Evolutionary conservation across 2,797 vertebrate species (phyloP), one percentile per base, ranked within the genome.

Genomic region (Anas capensis): DNA sequence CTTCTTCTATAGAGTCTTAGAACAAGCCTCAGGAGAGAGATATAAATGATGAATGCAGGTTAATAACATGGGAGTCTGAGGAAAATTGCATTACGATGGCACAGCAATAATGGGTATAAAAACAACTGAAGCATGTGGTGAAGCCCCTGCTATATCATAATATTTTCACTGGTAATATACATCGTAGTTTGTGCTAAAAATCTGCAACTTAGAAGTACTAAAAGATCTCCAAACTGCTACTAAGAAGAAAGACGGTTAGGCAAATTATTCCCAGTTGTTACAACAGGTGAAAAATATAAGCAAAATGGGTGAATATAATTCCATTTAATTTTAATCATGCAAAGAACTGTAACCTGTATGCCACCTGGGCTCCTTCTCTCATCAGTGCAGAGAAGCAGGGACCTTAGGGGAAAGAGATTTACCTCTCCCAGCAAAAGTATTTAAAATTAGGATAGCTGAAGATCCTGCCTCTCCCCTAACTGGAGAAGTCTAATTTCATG

Each of bases 1-100:
- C 75, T 90, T 88, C 70, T 92, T 92, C 71, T 79, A 56, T 66
- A 85, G 64, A 57, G 40, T 90, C 83, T 93, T 88, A 87, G 34
- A 92, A 93, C 26, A 87, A 87, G 80, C 78, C 95, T 94, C 71
- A 0, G 57, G 94, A 95, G 95, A 92, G 40, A 61, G 34, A 95
- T 96, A 94, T 77, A 94, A 93, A 79, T 92, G 93, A 94, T 79
- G 46, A 89, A 94, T 96, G 94, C 85, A 91, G 81, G 92, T 95
- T 96, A 97, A 88, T 93, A 93, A 85, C 87, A 71, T 0, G 0
- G 91, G 86, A 95, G 75, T 90, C 58, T 88, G 69, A 0, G 3
- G 93, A 97, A 97, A 95, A 97, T 93, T 90, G 18, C 79, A 24
- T 94, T 96, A 91, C 86, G 54, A 72, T 88, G 83, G 90, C 57